These are phyloP conservation scores for Sphaerophoria taeniata DNA, from an alignment of 2,888 invertebrate species.

Conservation along the genomic window DNA sequence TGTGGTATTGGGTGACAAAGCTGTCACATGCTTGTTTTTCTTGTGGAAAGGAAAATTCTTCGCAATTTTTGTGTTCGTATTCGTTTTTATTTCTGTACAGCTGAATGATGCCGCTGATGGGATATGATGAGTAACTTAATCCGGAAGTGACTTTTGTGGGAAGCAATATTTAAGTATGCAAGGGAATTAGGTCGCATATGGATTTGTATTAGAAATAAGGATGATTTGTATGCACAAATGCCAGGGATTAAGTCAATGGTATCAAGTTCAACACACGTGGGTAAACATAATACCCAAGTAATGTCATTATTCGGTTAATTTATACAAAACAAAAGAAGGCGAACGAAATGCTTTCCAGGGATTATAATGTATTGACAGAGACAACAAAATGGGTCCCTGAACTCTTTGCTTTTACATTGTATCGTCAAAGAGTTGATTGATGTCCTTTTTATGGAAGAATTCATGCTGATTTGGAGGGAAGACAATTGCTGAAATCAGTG, in stretches of 20 bases:
- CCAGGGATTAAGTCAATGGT: neutral
- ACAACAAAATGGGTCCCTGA: neutral
- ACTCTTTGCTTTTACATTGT: neutral
- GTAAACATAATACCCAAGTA: constrained; percentile 4
- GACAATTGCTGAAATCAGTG: neutral
- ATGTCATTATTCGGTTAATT: constrained; percentile 22
- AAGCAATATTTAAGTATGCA: constrained; percentile 7
- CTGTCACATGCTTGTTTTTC: constrained; percentile 50
- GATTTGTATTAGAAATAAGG: constrained; percentile 27
- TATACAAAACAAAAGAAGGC: neutral
- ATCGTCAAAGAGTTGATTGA: constrained; percentile 19
- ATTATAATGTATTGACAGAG: neutral
- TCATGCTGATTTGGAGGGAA: neutral
- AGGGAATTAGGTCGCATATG: constrained; percentile 28
- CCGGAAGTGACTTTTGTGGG: constrained; percentile 36
- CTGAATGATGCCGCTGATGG: constrained; percentile 6
- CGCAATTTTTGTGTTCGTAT: constrained; percentile 33
- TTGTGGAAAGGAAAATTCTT: constrained; percentile 16
- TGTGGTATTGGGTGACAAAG: constrained; percentile 29
- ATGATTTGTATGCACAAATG: neutral
- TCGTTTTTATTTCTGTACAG: neutral
- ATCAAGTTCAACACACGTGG: constrained; percentile 12
- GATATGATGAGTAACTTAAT: constrained; percentile 47
- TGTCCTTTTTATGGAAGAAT: neutral
- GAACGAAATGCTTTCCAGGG: neutral